A percentile compares a stretch with the other conserved stretches of the same genome.
These are phyloP conservation scores for Lophius piscatorius DNA, from an alignment of 2,113 vertebrate genomes.

Conservation along the genomic window DNA sequence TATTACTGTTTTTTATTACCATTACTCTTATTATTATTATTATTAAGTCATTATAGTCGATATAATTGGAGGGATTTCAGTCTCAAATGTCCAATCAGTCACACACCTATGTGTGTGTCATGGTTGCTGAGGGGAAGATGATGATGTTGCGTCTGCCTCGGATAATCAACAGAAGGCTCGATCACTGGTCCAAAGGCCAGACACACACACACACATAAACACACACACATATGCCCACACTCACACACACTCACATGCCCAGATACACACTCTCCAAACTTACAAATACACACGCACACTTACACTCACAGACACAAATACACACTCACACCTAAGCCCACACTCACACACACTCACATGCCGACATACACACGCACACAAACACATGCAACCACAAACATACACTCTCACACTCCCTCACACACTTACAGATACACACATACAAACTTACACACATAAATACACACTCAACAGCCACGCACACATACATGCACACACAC, in stretches of 20 bases:
- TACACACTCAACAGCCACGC: too few relatives aligned
- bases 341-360: neutral
- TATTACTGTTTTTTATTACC: too few relatives aligned
- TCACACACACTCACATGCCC: neutral
- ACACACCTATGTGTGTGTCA: slow-evolving; percentile 16
- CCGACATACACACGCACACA: neutral
- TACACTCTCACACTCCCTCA: neutral
- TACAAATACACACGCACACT: neutral
- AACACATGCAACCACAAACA: slow-evolving; percentile 11
- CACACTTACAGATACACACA: neutral
- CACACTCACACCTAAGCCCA: neutral
- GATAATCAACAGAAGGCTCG: slow-evolving; percentile 35
- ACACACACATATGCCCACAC: neutral
- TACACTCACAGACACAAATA: neutral
- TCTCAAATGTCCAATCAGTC: too few relatives aligned
- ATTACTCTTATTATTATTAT: too few relatives aligned
- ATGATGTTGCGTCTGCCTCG: slow-evolving; percentile 28
- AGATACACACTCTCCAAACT: too few relatives aligned
- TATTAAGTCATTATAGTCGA: too few relatives aligned
- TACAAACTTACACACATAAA: neutral
- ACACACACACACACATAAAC: neutral
- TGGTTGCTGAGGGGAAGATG: slow-evolving; percentile 20
- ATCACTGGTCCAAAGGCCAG: slow-evolving; percentile 57
- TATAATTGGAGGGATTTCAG: too few relatives aligned
- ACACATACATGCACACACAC: neutral